Base-by-base conservation (phyloP, 2,113 vertebrate species). In the Mobula birostris region DNA sequence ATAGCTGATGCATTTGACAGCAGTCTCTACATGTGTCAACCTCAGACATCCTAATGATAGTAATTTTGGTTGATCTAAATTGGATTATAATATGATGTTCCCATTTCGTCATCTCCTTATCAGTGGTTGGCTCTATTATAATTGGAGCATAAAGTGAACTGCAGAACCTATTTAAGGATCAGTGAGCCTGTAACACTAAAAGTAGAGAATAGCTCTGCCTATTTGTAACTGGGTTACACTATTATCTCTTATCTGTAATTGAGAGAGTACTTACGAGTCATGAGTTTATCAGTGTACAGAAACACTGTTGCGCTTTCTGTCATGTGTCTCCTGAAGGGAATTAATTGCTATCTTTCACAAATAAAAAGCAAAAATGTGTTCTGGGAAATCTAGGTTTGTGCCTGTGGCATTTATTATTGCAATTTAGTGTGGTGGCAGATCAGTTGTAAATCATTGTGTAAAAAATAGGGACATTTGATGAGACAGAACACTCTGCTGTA, bases 201-300 rank as follows among this genome's bases (percentile, higher is more conserved):
- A 95, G 95, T 96, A 96, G 95, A 96, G 95, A 96, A 96, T 95
- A 96, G 95, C 93, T 40, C 94, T 95, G 95, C 95, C 96, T 95
- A 96, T 97, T 97, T 97, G 96, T 96, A 97, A 97, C 96, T 96
- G 96, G 96, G 96, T 97, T 97, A 97, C 95, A 14, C 95, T 96
- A 96, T 96, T 96, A 97, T 97, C 96, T 96, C 95, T 96, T 96
- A 95, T 95, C 95, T 95, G 95, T 97, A 96, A 97, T 95, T 96
- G 97, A 97, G 96, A 96, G 95, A 95, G 96, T 95, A 95, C 77
- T 96, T 96, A 96, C 91, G 90, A 97, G 96, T 95, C 95, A 94
- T 94, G 96, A 97, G 95, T 96, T 97, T 97, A 97, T 97, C 96
- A 96, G 95, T 95, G 96, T 94, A 95, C 94, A 96, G 96, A 97